Base-by-base conservation (phyloP, 2,888 invertebrate species). In the Acronicta alni region DNA sequence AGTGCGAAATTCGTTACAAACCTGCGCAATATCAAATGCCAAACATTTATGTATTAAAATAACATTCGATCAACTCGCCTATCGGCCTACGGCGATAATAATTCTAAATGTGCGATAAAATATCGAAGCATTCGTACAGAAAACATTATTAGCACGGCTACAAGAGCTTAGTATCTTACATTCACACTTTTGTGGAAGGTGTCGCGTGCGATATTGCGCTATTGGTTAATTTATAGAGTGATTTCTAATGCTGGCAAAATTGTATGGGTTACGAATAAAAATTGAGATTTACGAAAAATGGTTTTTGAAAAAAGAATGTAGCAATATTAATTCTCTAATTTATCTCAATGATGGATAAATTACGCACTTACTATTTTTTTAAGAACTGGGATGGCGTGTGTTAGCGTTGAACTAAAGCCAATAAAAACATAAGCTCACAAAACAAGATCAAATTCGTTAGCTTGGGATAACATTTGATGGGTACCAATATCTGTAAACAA, bases 401-500 rank as follows among this genome's bases (percentile, higher is more conserved):
- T 48, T 42, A 32, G 30, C 55, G 65, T 48, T 57, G 65, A 60
- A 59, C 45, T 55, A 44, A 56, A 47, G 42, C 38, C 32, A 63
- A 70, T 41, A 63, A 75, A 69, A 72, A 56, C 42, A 38, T 58
- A 62, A 71, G 53, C 51, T 58, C 48, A 69, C 54, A 78, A 80
- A 83, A 79, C 69, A 73, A 75, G 65, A 72, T 49, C 60, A 77
- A 77, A 61, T 65, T 52, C 51, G 51, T 68, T 57, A 60, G 63
- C 82, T 81, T 86, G 87, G 85, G 86, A 88, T n/a, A n/a, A n/a
- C n/a, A n/a, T n/a, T n/a, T n/a, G n/a, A n/a, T n/a, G n/a, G n/a
- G n/a, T n/a, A n/a, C n/a, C n/a, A n/a, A n/a, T n/a, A n/a, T n/a
- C n/a, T n/a, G n/a, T n/a, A n/a, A n/a, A n/a, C n/a, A n/a, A n/a